phyloP scores from a whole-genome alignment of 1,140 invertebrate species.

The Cepaea nemoralis region DNA sequence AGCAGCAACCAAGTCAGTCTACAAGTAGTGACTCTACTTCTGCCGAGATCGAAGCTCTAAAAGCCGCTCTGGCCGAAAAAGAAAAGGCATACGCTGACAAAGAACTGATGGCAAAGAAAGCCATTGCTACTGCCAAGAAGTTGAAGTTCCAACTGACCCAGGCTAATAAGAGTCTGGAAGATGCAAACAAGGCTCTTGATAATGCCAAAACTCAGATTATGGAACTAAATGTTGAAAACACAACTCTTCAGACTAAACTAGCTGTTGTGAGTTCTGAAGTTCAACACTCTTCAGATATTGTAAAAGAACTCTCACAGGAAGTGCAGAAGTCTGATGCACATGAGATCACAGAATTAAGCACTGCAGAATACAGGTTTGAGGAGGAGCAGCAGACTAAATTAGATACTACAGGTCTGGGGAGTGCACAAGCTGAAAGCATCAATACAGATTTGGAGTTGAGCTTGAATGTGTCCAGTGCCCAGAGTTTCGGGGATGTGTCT shows the following conservation, averaged over 20 bases:
- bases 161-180: slow-evolving; percentile 42
- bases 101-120: slow-evolving; percentile 61
- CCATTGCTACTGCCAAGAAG: slow-evolving; percentile 66
- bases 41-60: slow-evolving; percentile 45
- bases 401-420: background rate
- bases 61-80: slow-evolving; percentile 43
- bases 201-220: slow-evolving; percentile 30
- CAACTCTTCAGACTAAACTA: slow-evolving; percentile 36
- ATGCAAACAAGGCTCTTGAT: slow-evolving; percentile 43
- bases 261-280: slow-evolving; percentile 11
- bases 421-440: slow-evolving; percentile 6
- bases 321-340: background rate
- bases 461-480: background rate
- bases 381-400: background rate
- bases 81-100: slow-evolving; percentile 53
- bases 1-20: slow-evolving; percentile 38
- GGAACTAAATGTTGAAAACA: slow-evolving; percentile 40
- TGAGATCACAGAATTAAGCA: background rate
- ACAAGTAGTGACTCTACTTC: background rate
- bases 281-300: background rate
- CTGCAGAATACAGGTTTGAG: background rate
- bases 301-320: background rate
- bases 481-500: background rate
- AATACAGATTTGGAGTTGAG: background rate
- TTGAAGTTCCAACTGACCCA: slow-evolving; percentile 60